A percentile compares a stretch with the other conserved stretches of the same genome.
These are phyloP conservation scores for Epiblema foenella DNA, from an alignment of 2,888 invertebrate genomes.

Conservation along the genomic window DNA sequence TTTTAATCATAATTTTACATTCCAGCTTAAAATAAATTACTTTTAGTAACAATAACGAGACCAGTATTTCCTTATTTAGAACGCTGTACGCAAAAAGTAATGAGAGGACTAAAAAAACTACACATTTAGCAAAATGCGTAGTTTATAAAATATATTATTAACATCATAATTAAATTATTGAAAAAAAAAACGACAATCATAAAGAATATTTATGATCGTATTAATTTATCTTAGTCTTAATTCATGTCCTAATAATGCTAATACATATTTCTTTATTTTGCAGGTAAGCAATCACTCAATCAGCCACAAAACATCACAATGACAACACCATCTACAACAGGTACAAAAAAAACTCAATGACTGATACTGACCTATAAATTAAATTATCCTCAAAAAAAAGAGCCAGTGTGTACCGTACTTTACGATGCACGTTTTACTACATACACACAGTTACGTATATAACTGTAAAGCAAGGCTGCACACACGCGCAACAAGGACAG, in stretches of 20 bases:
- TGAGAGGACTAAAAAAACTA: background rate
- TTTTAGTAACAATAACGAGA: too few relatives aligned
- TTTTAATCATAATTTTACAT: background rate
- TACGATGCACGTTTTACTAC: conserved; percentile 73
- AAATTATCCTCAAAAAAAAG: conserved; percentile 45
- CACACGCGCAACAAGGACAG: conserved; percentile 82
- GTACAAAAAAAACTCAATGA: conserved; percentile 20
- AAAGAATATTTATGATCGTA: too few relatives aligned
- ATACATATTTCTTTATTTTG: conserved; percentile 28
- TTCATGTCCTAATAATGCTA: conserved; percentile 8
- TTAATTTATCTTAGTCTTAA: background rate
- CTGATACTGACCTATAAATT: conserved; percentile 2
- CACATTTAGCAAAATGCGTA: background rate
- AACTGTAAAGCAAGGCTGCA: conserved; percentile 84
- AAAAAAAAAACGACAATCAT: too few relatives aligned
- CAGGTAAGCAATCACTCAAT: conserved; percentile 47
- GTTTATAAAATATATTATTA: background rate
- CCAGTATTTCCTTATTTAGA: too few relatives aligned
- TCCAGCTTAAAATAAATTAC: too few relatives aligned
- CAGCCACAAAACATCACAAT: conserved; percentile 17
- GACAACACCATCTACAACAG: conserved; percentile 34
- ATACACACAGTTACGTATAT: conserved; percentile 68
- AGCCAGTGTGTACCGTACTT: conserved; percentile 71
- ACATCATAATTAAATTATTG: background rate
- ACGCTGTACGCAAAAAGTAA: background rate